Evolutionary conservation across 2,888 invertebrate species (phyloP).

Genomic region (Sminthurides aquaticus): DNA sequence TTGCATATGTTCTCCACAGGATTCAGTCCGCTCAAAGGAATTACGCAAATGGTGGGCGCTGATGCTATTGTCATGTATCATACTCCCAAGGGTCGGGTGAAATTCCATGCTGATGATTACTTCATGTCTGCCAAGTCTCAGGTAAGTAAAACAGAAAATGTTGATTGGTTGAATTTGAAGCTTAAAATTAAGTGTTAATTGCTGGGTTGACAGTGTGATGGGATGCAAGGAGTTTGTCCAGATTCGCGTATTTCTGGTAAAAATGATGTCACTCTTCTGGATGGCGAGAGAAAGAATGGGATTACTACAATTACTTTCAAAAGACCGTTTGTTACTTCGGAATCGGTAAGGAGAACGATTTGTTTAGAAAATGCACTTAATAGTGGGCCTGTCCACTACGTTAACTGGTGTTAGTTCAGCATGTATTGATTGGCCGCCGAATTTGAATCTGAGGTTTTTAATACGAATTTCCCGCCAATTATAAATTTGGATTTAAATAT

Average conservation of each 20-base stretch:
- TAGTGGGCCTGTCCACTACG: no score
- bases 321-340: slow-evolving; percentile 56
- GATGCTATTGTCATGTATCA: slow-evolving; percentile 78
- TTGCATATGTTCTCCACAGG: slow-evolving; percentile 22
- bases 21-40: slow-evolving; percentile 41
- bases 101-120: slow-evolving; percentile 74
- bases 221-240: slow-evolving; percentile 74
- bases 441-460: no score
- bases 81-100: slow-evolving; percentile 49
- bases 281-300: slow-evolving; percentile 68
- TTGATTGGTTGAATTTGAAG: background rate
- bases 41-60: slow-evolving; percentile 62
- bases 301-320: slow-evolving; percentile 72
- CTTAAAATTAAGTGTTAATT: slow-evolving; percentile 4
- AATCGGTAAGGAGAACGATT: slow-evolving; percentile 30
- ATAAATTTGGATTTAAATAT: no score
- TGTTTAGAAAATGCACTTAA: no score
- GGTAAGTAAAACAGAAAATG: slow-evolving; percentile 37
- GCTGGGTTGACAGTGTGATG: slow-evolving; percentile 79
- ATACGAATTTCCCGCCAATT: no score
- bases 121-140: slow-evolving; percentile 67
- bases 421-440: no score
- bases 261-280: slow-evolving; percentile 68
- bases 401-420: no score
- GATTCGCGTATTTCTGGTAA: slow-evolving; percentile 71